Conservation (phyloP, 2,888 invertebrate species). For the Lysandra coridon region DNA sequence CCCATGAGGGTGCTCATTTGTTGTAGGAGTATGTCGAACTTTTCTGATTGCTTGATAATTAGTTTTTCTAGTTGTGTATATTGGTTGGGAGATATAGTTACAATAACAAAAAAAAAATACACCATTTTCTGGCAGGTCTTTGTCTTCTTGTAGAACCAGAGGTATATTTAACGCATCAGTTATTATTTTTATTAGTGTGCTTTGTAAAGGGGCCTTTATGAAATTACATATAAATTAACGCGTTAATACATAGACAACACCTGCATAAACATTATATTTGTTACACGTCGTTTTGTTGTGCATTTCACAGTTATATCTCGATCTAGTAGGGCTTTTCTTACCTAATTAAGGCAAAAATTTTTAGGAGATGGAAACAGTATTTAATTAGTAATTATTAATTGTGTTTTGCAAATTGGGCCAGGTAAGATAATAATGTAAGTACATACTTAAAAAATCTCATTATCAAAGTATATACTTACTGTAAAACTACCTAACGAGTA, state of each 20-base stretch:
- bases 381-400: neutral
- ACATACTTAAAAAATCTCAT: neutral
- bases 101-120: too few relatives aligned
- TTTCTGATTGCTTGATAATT: too few relatives aligned
- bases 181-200: too few relatives aligned
- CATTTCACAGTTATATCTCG: neutral
- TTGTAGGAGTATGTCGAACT: too few relatives aligned
- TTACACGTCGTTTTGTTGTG: neutral
- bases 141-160: too few relatives aligned
- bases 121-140: too few relatives aligned
- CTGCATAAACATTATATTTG: neutral
- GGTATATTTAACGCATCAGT: too few relatives aligned
- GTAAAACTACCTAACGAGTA: too few relatives aligned
- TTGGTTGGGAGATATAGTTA: too few relatives aligned
- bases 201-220: neutral
- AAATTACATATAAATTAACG: neutral
- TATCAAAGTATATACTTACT: neutral
- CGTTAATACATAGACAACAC: neutral
- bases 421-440: neutral
- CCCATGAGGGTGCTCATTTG: too few relatives aligned
- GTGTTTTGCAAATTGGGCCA: neutral
- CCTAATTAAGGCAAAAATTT: neutral
- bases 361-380: neutral
- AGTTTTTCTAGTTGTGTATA: too few relatives aligned
- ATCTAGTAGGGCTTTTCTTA: neutral